These are phyloP conservation scores for Epizoanthus scotinus DNA, from an alignment of 92 coral and sea anemone genomes.

Conservation along the genomic window DNA sequence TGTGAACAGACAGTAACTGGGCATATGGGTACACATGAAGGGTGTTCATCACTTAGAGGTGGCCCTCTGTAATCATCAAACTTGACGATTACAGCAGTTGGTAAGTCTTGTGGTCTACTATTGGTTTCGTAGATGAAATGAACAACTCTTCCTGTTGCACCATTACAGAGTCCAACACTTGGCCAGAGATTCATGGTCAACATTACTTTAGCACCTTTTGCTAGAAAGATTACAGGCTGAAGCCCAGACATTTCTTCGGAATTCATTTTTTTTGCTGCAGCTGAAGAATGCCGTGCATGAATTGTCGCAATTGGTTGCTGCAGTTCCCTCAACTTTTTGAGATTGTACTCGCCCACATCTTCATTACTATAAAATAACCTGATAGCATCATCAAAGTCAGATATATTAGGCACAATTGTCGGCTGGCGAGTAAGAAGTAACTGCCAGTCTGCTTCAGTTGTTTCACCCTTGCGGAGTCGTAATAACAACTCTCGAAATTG, in stretches of 20 bases:
- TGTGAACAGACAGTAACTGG: slow-evolving; percentile 44
- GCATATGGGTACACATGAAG: slow-evolving; percentile 50
- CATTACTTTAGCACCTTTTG: too few relatives aligned
- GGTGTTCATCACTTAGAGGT: slow-evolving; percentile 24
- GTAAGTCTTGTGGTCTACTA: slow-evolving; percentile 45
- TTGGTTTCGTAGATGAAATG: slow-evolving; percentile 37
- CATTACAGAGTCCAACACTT: slow-evolving; percentile 52
- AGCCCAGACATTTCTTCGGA: slow-evolving; percentile 55
- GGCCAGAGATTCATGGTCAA: slow-evolving; percentile 51
- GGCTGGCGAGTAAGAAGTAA: slow-evolving; percentile 41
- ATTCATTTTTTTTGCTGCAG: slow-evolving; percentile 32
- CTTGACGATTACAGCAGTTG: slow-evolving; percentile 52
- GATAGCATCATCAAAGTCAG: slow-evolving; percentile 42
- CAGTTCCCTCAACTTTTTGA: slow-evolving; percentile 29
- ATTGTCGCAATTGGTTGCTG: slow-evolving; percentile 40
- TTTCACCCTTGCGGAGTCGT: slow-evolving; percentile 34
- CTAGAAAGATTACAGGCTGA: slow-evolving; percentile 37
- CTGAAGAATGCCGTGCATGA: slow-evolving; percentile 46
- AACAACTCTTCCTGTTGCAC: too few relatives aligned
- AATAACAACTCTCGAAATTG: slow-evolving; percentile 11
- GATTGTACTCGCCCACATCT: slow-evolving; percentile 48
- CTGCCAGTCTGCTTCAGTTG: slow-evolving; percentile 20
- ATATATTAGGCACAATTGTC: slow-evolving; percentile 17
- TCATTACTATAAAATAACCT: too few relatives aligned
- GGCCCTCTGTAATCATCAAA: slow-evolving; percentile 65